These are phyloP conservation scores for Conchocele bisecta DNA, from an alignment of 2,888 invertebrate species.

Conservation along the genomic window DNA sequence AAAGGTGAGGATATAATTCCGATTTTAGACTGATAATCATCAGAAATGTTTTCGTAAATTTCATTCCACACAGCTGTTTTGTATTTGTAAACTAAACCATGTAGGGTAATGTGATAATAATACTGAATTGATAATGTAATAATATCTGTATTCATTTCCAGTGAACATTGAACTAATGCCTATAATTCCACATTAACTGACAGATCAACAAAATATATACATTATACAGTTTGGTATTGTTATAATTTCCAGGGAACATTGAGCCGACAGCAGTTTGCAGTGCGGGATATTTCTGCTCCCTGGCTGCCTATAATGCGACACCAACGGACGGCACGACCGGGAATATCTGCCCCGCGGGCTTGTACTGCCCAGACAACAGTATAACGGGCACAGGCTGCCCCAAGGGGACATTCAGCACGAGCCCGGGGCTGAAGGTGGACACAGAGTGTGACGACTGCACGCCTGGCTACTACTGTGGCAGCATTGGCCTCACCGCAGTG, in stretches of 20 bases:
- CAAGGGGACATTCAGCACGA: conserved; percentile 76
- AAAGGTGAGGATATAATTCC: too few relatives aligned
- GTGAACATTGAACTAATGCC: too few relatives aligned
- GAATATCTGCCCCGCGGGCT: conserved; percentile 75
- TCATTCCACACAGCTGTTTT: too few relatives aligned
- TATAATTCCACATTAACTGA: too few relatives aligned
- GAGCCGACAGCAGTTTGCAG: conserved; percentile 73
- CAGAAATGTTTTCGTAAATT: too few relatives aligned
- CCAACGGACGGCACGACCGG: conserved; percentile 79
- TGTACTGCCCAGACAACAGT: conserved; percentile 75
- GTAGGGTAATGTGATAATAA: too few relatives aligned
- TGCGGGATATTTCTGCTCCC: conserved; percentile 76
- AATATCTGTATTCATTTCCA: too few relatives aligned
- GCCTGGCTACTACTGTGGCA: conserved; percentile 77
- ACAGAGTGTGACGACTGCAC: conserved; percentile 76
- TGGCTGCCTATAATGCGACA: conserved; percentile 73
- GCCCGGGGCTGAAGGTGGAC: conserved; percentile 66
- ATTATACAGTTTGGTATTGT: too few relatives aligned
- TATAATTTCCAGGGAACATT: conserved; percentile 77
- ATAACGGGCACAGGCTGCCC: conserved; percentile 74
- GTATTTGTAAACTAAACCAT: too few relatives aligned
- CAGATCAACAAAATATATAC: too few relatives aligned
- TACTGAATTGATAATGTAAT: too few relatives aligned
- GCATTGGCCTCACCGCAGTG: conserved; percentile 73
- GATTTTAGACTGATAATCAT: too few relatives aligned